phyloP scores from a whole-genome alignment of 2,888 invertebrate species.

The Drosophila antonietae region DNA sequence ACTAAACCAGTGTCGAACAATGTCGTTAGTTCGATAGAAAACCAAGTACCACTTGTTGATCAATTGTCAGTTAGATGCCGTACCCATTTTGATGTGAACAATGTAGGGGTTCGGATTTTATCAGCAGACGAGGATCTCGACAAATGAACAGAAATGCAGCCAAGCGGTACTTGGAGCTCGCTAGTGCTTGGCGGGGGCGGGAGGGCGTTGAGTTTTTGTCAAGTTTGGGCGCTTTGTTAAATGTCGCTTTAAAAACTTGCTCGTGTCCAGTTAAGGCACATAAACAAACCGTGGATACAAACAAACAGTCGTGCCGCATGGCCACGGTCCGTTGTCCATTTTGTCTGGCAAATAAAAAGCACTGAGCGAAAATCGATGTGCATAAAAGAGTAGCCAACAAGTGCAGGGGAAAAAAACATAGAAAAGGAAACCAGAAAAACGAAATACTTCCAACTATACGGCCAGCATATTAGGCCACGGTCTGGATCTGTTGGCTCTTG shows the following conservation, averaged over 20 bases:
- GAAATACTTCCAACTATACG: constrained; percentile 27
- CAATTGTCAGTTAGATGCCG: neutral
- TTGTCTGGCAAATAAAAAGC: constrained; percentile 75
- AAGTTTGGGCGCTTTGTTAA: constrained; percentile 58
- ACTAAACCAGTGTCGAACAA: neutral
- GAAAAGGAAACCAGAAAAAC: neutral
- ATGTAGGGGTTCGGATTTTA: neutral
- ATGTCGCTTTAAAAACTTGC: constrained; percentile 72
- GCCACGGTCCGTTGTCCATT: constrained; percentile 36
- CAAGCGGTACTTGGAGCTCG: neutral
- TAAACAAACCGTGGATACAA: constrained; percentile 71
- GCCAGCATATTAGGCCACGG: constrained; percentile 51
- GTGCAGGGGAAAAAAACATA: constrained; percentile 44
- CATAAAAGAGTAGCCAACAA: constrained; percentile 79
- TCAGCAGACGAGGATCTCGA: neutral
- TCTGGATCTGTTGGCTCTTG: constrained; percentile 23
- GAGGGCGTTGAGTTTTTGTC: neutral
- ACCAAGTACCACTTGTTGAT: neutral
- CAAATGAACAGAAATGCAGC: constrained; percentile 2
- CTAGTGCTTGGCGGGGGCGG: neutral
- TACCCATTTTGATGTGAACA: neutral
- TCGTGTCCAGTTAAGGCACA: constrained; percentile 67
- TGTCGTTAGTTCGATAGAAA: neutral
- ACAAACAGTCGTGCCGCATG: constrained; percentile 41
- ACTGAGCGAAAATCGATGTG: constrained; percentile 81